A percentile compares a stretch with the other conserved stretches of the same genome.
phyloP scores from a whole-genome alignment of 2,797 vertebrate species.

The Hemitrygon akajei region DNA sequence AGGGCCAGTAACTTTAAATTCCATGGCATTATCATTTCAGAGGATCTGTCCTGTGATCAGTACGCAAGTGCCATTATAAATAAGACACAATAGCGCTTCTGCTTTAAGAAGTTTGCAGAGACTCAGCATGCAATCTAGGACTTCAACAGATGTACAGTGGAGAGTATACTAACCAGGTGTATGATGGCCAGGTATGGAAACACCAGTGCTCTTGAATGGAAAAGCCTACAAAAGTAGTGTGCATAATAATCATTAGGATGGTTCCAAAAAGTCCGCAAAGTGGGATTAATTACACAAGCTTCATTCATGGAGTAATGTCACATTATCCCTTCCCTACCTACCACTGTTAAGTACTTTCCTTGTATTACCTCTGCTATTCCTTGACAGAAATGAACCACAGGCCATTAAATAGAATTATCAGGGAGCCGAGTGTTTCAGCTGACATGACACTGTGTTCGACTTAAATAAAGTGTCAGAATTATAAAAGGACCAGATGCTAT shows the following conservation, averaged over 20 bases:
- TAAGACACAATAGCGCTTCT: too few relatives aligned
- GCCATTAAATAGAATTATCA: neutral
- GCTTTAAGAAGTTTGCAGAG: too few relatives aligned
- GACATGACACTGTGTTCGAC: neutral
- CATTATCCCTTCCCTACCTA: neutral
- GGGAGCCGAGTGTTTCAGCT: neutral
- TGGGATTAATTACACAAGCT: neutral
- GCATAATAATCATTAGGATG: neutral
- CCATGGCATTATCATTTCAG: too few relatives aligned
- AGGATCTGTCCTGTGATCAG: too few relatives aligned
- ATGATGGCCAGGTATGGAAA: too few relatives aligned
- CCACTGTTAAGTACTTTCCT: neutral
- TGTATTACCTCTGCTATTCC: neutral
- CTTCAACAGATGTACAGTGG: too few relatives aligned
- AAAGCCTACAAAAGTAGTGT: too few relatives aligned
- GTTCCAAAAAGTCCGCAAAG: neutral
- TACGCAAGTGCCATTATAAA: too few relatives aligned
- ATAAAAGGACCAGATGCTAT: neutral
- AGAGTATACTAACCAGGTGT: too few relatives aligned
- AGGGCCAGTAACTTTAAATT: too few relatives aligned
- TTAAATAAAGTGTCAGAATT: neutral
- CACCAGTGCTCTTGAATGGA: too few relatives aligned
- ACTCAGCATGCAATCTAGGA: too few relatives aligned
- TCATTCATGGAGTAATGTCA: constrained; percentile 3
- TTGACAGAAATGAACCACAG: neutral